phyloP scores from a whole-genome alignment of 2,888 invertebrate genomes.

The Pterostichus niger region DNA sequence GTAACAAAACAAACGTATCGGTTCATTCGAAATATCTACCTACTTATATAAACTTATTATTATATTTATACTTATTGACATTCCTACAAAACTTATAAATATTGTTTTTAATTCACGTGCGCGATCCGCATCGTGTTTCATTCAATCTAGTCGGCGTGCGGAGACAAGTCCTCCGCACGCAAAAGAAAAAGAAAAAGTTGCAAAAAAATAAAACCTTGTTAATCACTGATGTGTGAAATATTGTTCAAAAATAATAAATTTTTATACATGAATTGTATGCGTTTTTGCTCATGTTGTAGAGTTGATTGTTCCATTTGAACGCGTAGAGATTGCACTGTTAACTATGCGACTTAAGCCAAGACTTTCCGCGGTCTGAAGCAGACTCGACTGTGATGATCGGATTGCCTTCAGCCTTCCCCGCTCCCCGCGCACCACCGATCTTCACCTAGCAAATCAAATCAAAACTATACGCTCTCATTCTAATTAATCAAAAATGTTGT shows the following conservation, averaged over 20 bases:
- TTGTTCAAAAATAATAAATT: slow-evolving; percentile 75
- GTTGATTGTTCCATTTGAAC: slow-evolving; percentile 72
- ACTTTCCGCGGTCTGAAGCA: slow-evolving; percentile 46
- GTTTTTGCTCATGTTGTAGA: slow-evolving; percentile 76
- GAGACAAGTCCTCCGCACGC: slow-evolving; percentile 40
- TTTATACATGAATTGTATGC: slow-evolving; percentile 73
- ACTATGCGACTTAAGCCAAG: slow-evolving; percentile 73
- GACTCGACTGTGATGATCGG: slow-evolving; percentile 78
- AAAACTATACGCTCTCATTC: background rate
- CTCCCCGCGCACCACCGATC: background rate
- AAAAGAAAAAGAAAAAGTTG: slow-evolving; percentile 43
- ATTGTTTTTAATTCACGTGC: slow-evolving; percentile 55
- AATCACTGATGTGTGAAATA: slow-evolving; percentile 67
- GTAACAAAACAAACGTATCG: slow-evolving; percentile 19
- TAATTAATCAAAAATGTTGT: slow-evolving; percentile 34
- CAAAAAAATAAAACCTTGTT: slow-evolving; percentile 65
- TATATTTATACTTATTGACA: slow-evolving; percentile 46
- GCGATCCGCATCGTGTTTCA: slow-evolving; percentile 50
- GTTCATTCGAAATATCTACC: slow-evolving; percentile 6
- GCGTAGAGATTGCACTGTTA: slow-evolving; percentile 74
- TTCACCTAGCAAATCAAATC: slow-evolving; percentile 7
- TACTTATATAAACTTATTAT: slow-evolving; percentile 48
- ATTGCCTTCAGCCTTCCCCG: slow-evolving; percentile 74
- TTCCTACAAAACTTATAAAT: slow-evolving; percentile 46
- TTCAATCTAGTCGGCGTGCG: slow-evolving; percentile 65